These are phyloP conservation scores for Oxystoma pomonae DNA, from an alignment of 2,888 invertebrate genomes.

Conservation along the genomic window DNA sequence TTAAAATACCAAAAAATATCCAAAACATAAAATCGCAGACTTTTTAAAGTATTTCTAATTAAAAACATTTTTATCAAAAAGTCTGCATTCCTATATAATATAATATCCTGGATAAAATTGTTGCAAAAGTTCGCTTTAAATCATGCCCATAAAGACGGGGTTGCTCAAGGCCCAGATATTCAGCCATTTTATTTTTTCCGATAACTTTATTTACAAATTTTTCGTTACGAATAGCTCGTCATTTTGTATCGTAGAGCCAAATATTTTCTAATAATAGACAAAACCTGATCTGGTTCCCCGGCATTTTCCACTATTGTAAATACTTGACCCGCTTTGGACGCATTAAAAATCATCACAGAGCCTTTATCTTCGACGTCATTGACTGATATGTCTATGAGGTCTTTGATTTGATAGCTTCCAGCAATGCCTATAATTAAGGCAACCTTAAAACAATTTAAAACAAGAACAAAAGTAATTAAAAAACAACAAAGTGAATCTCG, in stretches of 20 bases:
- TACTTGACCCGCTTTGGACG: not conserved
- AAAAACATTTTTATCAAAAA: too few relatives aligned
- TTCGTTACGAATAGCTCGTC: slow-evolving; percentile 9
- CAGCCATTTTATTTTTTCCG: slow-evolving; percentile 23
- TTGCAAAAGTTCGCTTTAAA: slow-evolving; percentile 13
- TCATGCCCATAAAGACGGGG: slow-evolving; percentile 18
- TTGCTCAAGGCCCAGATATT: slow-evolving; percentile 19
- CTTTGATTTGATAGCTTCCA: slow-evolving; percentile 21
- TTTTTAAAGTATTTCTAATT: too few relatives aligned
- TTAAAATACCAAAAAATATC: too few relatives aligned
- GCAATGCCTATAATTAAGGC: slow-evolving; percentile 20
- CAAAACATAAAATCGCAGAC: too few relatives aligned
- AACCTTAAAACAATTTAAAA: too few relatives aligned
- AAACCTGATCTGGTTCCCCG: not conserved
- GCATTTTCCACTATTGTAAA: not conserved
- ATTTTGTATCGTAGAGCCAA: not conserved
- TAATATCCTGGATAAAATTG: not conserved
- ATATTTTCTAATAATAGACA: not conserved
- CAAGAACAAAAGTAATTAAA: too few relatives aligned
- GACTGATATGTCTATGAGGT: slow-evolving; percentile 21
- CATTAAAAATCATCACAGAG: not conserved
- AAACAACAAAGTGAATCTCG: too few relatives aligned
- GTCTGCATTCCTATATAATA: too few relatives aligned
- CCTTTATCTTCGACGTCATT: slow-evolving; percentile 22
- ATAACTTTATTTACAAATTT: slow-evolving; percentile 20